phyloP scores from a whole-genome alignment of 2,113 vertebrate genomes.

The Ptilonorhynchus violaceus region DNA sequence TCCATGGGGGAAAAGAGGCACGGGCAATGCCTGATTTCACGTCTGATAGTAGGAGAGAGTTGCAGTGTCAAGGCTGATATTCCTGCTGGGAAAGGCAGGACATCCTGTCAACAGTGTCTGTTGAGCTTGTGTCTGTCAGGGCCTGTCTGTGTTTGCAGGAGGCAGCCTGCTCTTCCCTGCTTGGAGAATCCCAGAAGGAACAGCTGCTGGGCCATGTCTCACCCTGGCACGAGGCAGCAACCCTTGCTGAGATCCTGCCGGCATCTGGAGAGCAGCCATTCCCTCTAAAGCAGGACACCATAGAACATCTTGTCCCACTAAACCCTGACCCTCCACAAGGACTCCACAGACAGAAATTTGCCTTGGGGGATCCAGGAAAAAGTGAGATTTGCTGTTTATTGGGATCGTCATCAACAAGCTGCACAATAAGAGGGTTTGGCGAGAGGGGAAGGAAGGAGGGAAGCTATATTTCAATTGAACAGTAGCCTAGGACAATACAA shows the following conservation, averaged over 20 bases:
- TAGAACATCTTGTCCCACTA: background rate
- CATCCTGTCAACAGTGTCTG: background rate
- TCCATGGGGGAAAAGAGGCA: background rate
- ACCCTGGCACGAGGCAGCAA: rapidly evolving
- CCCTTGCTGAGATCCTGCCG: background rate
- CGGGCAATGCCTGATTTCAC: background rate
- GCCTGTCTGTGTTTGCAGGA: background rate
- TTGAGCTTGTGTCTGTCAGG: background rate
- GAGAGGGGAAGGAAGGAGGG: background rate
- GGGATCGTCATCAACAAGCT: background rate
- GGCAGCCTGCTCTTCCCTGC: background rate
- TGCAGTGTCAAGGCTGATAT: background rate
- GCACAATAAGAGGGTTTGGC: background rate
- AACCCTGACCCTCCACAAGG: background rate
- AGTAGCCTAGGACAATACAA: background rate
- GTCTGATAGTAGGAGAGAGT: background rate
- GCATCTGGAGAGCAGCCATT: background rate
- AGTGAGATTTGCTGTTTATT: background rate
- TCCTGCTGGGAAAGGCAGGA: background rate
- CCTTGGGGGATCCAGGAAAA: background rate
- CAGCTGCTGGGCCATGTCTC: background rate
- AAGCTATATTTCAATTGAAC: background rate
- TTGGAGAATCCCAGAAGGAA: background rate
- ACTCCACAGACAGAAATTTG: background rate
- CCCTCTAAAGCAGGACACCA: background rate